A percentile compares a stretch with the other conserved stretches of the same genome.
These are phyloP conservation scores for Anhinga anhinga DNA, from an alignment of 2,113 vertebrate species.

Conservation along the genomic window DNA sequence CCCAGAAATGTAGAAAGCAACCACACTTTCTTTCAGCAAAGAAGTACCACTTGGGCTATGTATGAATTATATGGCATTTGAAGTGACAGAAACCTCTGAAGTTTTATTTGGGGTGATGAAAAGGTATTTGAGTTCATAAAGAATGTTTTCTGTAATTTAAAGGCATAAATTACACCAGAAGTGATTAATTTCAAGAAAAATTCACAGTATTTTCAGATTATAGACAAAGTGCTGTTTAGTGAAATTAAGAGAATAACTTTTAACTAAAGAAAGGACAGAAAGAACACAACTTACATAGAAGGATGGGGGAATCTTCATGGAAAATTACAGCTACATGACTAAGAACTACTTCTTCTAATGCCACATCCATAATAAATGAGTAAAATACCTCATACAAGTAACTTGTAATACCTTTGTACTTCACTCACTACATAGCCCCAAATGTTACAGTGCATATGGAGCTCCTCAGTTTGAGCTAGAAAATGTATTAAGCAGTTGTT, in stretches of 20 bases:
- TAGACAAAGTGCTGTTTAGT: background rate
- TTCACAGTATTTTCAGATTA: background rate
- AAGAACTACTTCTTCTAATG: background rate
- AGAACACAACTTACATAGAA: background rate
- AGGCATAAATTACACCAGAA: background rate
- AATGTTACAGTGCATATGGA: background rate
- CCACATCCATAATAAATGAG: background rate
- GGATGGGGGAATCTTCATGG: background rate
- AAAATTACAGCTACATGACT: background rate
- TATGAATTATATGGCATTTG: background rate
- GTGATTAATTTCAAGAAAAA: background rate
- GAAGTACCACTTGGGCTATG: background rate
- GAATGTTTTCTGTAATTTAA: background rate
- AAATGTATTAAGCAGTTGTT: background rate
- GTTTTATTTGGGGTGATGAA: background rate
- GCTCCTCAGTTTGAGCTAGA: background rate
- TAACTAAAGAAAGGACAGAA: background rate
- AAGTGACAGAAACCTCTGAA: background rate
- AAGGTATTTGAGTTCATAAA: background rate
- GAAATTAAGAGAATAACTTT: background rate
- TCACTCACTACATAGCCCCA: background rate
- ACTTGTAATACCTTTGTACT: background rate
- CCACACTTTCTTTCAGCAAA: background rate
- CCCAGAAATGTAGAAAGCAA: background rate
- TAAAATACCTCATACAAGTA: background rate